phyloP scores from a whole-genome alignment of 2,888 invertebrate species.

The Watsonalla cultraria region DNA sequence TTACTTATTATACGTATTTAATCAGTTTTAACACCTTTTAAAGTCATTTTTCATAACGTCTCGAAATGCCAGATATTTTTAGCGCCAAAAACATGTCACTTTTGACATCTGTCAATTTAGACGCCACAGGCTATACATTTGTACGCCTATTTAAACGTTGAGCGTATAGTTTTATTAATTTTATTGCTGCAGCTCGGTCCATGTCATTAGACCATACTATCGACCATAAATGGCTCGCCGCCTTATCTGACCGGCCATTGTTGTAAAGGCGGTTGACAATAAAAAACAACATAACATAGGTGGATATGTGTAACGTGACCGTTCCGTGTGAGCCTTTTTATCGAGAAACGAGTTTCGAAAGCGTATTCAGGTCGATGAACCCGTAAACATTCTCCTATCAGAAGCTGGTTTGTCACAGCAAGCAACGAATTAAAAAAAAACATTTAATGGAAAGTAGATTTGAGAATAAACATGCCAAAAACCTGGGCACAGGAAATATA shows the following conservation, averaged over 20 bases:
- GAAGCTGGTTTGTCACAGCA: conserved; percentile 43
- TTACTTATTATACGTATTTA: too few relatives aligned
- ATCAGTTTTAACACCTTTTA: too few relatives aligned
- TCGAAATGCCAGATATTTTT: too few relatives aligned
- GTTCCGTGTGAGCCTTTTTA: conserved; percentile 45
- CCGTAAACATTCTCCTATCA: conserved; percentile 54
- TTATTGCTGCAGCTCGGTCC: background rate
- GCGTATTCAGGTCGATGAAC: conserved; percentile 60
- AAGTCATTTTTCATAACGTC: too few relatives aligned
- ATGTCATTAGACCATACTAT: conserved; percentile 11
- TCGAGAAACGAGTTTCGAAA: conserved; percentile 69
- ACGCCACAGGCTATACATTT: too few relatives aligned
- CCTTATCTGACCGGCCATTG: conserved; percentile 39
- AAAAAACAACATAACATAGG: conserved; percentile 18
- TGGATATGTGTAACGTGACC: conserved; percentile 29
- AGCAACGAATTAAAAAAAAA: conserved; percentile 8
- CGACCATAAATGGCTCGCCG: conserved; percentile 30
- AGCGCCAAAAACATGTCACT: too few relatives aligned
- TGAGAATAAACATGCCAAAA: background rate
- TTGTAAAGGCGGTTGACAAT: conserved; percentile 30
- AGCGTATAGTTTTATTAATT: background rate
- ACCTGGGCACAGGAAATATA: too few relatives aligned
- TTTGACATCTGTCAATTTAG: too few relatives aligned
- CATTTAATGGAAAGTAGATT: background rate
- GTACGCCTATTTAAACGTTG: too few relatives aligned